Percentiles rank a stretch among this genome's conserved stretches.
Evolutionary conservation across 2,113 vertebrate species (phyloP).

Genomic region (Todiramphus chloris): DNA sequence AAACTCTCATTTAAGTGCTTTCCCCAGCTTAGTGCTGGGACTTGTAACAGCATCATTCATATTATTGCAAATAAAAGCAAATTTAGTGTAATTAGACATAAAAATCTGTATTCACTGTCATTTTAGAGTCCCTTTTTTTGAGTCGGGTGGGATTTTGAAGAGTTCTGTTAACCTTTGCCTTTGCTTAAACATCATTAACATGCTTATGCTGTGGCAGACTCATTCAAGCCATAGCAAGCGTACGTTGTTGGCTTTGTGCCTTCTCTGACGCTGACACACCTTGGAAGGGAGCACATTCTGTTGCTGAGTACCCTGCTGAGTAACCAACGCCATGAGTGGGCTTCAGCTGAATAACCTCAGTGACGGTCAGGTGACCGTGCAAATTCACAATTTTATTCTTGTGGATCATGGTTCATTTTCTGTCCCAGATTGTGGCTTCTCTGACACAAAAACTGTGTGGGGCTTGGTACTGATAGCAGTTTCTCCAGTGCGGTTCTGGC

Average conservation of each 20-base stretch:
- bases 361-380: background rate
- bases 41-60: background rate
- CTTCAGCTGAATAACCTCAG: background rate
- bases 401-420: background rate
- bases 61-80: background rate
- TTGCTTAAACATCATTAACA: background rate
- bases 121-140: background rate
- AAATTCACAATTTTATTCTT: background rate
- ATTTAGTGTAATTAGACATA: background rate
- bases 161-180: background rate
- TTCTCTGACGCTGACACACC: background rate
- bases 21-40: background rate
- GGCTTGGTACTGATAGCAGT: background rate
- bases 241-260: background rate
- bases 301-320: accelerated
- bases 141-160: background rate
- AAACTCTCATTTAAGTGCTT: background rate
- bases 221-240: background rate
- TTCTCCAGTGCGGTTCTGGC: background rate
- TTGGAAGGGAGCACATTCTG: background rate
- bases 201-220: background rate
- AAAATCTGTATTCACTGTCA: background rate
- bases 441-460: background rate
- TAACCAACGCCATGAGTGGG: background rate
- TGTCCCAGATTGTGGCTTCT: background rate